phyloP scores from a whole-genome alignment of 1,140 invertebrate genomes.

The Aphelinus atriplicis region DNA sequence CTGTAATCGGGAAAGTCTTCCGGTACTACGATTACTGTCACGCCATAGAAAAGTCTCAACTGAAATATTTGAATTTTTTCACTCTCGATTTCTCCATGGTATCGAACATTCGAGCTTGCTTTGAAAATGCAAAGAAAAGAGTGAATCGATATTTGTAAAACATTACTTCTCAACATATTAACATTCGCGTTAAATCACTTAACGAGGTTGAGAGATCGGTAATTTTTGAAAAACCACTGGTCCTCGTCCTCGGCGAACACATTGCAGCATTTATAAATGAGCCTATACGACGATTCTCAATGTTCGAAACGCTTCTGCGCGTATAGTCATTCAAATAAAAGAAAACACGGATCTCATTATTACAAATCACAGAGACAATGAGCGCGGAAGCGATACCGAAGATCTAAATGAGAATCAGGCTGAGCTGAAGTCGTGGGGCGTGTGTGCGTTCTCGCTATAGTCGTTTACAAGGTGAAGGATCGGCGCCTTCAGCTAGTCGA shows the following conservation, averaged over 20 bases:
- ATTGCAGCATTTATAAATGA: neutral
- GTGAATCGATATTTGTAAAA: constrained; percentile 11
- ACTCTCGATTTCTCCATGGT: constrained; percentile 4
- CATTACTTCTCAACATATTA: constrained; percentile 13
- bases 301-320: too few species aligned
- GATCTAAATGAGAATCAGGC: neutral
- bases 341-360: too few species aligned
- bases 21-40: neutral
- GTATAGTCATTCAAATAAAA: too few species aligned
- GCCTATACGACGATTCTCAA: too few species aligned
- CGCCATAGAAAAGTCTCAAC: neutral
- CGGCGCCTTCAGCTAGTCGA: constrained; percentile 59
- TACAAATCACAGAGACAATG: too few species aligned
- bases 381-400: too few species aligned
- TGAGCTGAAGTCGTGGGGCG: neutral
- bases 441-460: neutral
- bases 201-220: constrained; percentile 11
- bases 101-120: constrained; percentile 34
- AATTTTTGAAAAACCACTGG: constrained; percentile 4
- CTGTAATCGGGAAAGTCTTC: neutral
- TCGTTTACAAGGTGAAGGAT: constrained; percentile 11
- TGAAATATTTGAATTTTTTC: constrained; percentile 5
- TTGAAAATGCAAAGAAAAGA: constrained; percentile 17
- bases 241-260: constrained; percentile 9
- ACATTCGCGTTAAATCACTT: constrained; percentile 24